These are phyloP conservation scores for Heliconius hewitsoni DNA, from an alignment of 1,140 invertebrate species.

Conservation along the genomic window DNA sequence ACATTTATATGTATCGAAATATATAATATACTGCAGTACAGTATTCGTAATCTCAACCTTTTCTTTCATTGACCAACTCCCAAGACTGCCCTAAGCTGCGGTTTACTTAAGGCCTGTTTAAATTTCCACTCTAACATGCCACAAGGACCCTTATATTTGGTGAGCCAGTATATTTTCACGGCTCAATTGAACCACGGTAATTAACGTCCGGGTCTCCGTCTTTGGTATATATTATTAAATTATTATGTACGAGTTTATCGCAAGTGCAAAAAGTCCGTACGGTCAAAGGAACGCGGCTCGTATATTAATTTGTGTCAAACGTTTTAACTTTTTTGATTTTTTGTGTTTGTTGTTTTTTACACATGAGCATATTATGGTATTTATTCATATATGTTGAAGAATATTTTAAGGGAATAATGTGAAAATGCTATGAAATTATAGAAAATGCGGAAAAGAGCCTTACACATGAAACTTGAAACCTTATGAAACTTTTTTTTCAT, in stretches of 20 bases:
- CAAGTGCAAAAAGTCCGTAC: not conserved
- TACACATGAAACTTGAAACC: too few species aligned
- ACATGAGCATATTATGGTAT: not conserved
- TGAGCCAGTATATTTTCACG: conserved; percentile 32
- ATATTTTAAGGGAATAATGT: too few species aligned
- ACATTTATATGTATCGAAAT: not conserved
- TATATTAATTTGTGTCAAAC: conserved; percentile 3
- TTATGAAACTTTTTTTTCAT: too few species aligned
- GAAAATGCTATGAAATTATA: too few species aligned
- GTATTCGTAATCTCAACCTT: conserved; percentile 11
- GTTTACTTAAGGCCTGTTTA: conserved; percentile 18
- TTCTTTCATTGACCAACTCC: conserved; percentile 16
- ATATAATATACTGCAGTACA: not conserved
- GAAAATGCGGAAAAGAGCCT: too few species aligned
- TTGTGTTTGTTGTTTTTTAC: not conserved
- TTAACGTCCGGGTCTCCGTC: conserved; percentile 22
- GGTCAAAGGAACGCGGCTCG: not conserved
- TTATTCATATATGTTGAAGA: too few species aligned
- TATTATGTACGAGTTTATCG: conserved; percentile 16
- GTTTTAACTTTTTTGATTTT: not conserved
- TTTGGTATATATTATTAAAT: conserved; percentile 35
- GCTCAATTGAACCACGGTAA: conserved; percentile 38
- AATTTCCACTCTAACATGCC: conserved; percentile 22
- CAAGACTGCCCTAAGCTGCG: conserved; percentile 1
- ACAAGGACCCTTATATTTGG: conserved; percentile 20